These are phyloP conservation scores for Presbytis comata DNA, from an alignment of 2,797 vertebrate genomes.

Conservation along the genomic window DNA sequence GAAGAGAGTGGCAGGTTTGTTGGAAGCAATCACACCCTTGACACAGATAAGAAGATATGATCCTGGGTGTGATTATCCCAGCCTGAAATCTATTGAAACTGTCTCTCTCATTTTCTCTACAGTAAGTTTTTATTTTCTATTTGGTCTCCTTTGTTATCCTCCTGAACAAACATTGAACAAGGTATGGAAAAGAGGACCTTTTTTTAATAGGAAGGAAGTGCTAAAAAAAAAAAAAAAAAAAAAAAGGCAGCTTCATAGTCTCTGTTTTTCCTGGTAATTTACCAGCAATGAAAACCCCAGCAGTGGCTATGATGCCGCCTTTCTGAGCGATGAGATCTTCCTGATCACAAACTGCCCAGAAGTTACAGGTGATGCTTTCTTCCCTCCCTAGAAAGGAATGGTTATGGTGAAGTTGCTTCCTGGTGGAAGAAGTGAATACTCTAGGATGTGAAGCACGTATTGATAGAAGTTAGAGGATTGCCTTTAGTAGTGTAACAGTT, in stretches of 20 bases:
- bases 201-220: background rate
- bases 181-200: background rate
- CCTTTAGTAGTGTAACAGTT: background rate
- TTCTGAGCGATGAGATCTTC: slow-evolving; percentile 1
- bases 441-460: background rate
- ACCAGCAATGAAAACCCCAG: background rate
- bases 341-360: background rate
- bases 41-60: background rate
- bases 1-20: background rate
- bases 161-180: background rate
- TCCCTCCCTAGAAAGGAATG: background rate
- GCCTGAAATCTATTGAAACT: background rate
- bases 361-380: background rate
- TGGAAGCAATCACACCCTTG: background rate
- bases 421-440: background rate
- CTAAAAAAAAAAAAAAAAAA: background rate
- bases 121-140: slow-evolving; percentile 22
- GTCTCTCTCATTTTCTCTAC: background rate
- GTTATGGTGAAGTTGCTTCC: background rate
- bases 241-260: background rate
- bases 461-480: background rate
- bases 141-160: background rate
- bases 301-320: background rate
- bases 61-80: background rate
- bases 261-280: slow-evolving; percentile 12